Evolutionary conservation across 2,888 invertebrate species (phyloP), one percentile per base, ranked within the genome.

Genomic region (Pollenia amentaria): DNA sequence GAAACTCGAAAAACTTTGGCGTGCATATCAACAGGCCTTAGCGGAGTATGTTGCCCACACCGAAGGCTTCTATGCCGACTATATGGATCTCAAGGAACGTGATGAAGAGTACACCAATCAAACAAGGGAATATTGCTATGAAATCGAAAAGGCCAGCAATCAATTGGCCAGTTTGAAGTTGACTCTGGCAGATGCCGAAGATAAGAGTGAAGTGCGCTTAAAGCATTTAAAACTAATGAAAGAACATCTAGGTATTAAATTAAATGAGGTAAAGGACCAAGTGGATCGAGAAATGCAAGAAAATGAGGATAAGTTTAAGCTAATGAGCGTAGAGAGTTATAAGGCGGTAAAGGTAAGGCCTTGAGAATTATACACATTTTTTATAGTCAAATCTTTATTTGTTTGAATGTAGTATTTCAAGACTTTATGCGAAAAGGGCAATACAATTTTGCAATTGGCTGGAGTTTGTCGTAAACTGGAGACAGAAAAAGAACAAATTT

Each of bases 401-500:
- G n/a, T 3, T 21, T 48, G 2, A 11, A 51, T 75, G 0, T 88
- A 95, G 94, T 92, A 93, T 64, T 93, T 96, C 1, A 94, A 95
- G 89, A 92, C 92, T n/a, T 91, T 95, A 1, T 92, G 94, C 51
- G 93, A 93, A 38, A 96, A 95, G 90, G 94, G 96, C 7, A 94
- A 95, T 85, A 94, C 94, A 21, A 93, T 97, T n/a, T 90, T 95
- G 44, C 95, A 95, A 88, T 91, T 96, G 81, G 93, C 95, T 0
- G 94, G 94, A 51, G 95, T 96, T 73, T 97, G 96, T 88, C 93
- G 94, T 67, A 96, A 96, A 90, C 94, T 95, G 84, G 96, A 97
- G 90, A 95, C 95, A 0, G 94, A 95, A 64, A 93, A 94, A 0
- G 95, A 96, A 89, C 94, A 95, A 89, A 91, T 94, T 60, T 87